Base-by-base conservation (phyloP, 1,140 invertebrate genomes). In the Parasteatoda tepidariorum region DNA sequence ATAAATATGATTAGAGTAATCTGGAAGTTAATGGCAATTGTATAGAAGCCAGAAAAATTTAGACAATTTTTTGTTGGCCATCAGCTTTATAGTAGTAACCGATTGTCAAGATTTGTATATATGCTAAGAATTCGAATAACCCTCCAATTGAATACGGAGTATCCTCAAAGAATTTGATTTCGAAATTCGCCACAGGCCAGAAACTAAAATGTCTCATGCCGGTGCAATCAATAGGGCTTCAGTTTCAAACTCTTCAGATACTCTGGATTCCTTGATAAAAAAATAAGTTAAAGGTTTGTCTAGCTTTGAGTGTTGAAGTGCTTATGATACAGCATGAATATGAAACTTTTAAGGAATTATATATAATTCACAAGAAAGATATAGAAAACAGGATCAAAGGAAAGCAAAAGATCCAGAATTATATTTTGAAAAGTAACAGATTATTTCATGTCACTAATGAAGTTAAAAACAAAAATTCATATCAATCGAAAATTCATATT, bases 1-100 rank as follows among this genome's bases (percentile, higher is more conserved):
- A 68, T n/a, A 61, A 59, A 22, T 83, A 83, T 26, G 28, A 83
- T 64, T 73, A 66, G 33, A 71, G 33, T 28, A n/a, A 59, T 2
- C 22, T 82, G 15, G 34, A 79, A 67, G n/a, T 22, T 48, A 28
- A 30, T 61, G 30, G 67, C 79, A 30, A 73, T 59, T 24, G 34
- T 73, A 3, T 73, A 9, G 24, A 41, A 6, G 15, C 22, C 61
- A n/a, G 79, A 73, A 22, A 61, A 30, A 38, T 26, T 83, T 2
- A 71, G 4, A 48, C 1, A 4, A 2, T n/a, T 2, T 48, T 26
- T 31, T 73, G 3, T 7, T 83, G 24, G 67, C 48, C 1, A 61
- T 73, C 6, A 26, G 22, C 7, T 84, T 84, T 59, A 30, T 26
- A 26, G 33, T 81, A 26, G 55, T 79, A 28, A 81, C 74, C 7